Evolutionary conservation across 2,113 vertebrate genomes (phyloP).

Genomic region (Machaerirhynchus nigripectus): DNA sequence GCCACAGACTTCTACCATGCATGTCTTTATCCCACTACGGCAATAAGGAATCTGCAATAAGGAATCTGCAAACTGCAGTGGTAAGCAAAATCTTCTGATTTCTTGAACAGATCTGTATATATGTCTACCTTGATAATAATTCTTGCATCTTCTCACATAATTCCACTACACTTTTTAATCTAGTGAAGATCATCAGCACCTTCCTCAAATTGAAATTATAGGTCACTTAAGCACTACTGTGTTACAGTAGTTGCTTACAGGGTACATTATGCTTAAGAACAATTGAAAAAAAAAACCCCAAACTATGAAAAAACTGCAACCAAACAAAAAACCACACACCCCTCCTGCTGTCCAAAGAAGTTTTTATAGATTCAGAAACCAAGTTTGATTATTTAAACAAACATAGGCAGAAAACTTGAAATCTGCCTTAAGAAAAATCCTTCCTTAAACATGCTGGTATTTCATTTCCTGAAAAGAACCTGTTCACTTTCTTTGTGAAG

Average conservation of each 20-base stretch:
- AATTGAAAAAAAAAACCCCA: accelerated
- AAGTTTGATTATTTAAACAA: not conserved
- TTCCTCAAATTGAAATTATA: not conserved
- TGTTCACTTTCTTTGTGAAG: not conserved
- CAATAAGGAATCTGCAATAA: not conserved
- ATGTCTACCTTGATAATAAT: not conserved
- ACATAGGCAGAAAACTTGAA: not conserved
- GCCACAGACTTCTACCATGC: not conserved
- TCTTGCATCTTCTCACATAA: not conserved
- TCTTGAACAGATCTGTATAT: not conserved
- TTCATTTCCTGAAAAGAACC: not conserved
- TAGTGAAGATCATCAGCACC: not conserved
- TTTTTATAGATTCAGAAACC: not conserved
- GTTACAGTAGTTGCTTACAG: not conserved
- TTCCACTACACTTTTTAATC: not conserved
- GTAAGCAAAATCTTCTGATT: not conserved
- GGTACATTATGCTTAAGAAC: not conserved
- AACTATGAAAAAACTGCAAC: not conserved
- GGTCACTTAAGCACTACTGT: not conserved
- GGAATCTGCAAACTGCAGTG: not conserved
- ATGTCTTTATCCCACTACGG: not conserved
- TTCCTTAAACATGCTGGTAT: not conserved
- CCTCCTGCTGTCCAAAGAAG: not conserved
- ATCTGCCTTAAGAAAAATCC: not conserved
- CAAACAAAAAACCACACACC: not conserved